These are phyloP conservation scores for Steinernema feltiae DNA, from an alignment of 1,140 invertebrate genomes.

Conservation along the genomic window DNA sequence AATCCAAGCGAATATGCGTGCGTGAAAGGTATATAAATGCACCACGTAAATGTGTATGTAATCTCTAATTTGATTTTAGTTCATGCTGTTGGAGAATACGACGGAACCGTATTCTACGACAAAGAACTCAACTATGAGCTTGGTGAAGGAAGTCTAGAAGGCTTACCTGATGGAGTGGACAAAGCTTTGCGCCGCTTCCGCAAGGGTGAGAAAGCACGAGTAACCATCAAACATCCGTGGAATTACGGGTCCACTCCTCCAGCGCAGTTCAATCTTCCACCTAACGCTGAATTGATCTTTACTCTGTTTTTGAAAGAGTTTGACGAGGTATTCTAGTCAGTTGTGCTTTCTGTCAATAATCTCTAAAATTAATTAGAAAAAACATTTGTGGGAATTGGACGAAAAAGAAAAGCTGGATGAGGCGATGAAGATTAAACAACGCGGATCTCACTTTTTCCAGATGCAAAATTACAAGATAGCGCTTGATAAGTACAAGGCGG, in stretches of 20 bases:
- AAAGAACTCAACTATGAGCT: constrained; percentile 74
- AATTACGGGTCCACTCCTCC: constrained; percentile 74
- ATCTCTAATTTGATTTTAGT: constrained; percentile 64
- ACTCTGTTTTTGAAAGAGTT: constrained; percentile 35
- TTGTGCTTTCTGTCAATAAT: background rate
- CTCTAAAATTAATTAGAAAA: background rate
- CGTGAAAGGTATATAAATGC: constrained; percentile 35
- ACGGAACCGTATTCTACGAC: constrained; percentile 68
- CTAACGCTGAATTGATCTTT: constrained; percentile 73
- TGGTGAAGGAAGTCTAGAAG: constrained; percentile 74
- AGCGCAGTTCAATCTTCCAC: constrained; percentile 70
- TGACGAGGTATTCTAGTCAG: background rate
- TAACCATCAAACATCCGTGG: constrained; percentile 71
- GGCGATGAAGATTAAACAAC: background rate
- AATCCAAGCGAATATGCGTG: constrained; percentile 73
- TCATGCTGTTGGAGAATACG: constrained; percentile 70
- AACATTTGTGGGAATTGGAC: background rate
- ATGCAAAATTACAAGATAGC: background rate
- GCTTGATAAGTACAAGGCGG: background rate
- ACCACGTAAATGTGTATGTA: background rate
- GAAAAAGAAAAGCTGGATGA: background rate
- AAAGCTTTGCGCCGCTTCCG: constrained; percentile 75
- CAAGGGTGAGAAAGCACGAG: constrained; percentile 71
- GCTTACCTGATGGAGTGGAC: constrained; percentile 77
- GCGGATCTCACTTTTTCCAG: background rate